Evolutionary conservation across 2,888 invertebrate genomes (phyloP), one percentile per base, ranked within the genome.

Genomic region (Acheta domesticus): DNA sequence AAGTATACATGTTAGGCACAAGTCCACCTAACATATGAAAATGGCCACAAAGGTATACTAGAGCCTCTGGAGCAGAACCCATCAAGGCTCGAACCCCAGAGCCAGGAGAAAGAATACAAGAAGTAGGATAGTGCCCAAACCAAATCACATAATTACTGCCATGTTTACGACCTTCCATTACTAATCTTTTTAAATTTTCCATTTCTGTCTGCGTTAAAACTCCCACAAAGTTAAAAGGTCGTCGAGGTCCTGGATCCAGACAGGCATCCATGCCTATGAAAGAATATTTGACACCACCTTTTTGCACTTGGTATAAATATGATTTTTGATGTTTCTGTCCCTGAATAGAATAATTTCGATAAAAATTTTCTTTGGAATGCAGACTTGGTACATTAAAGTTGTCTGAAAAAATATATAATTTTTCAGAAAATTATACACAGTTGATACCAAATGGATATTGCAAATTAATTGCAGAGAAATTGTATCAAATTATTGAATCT

Each of bases 41-140:
- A 88, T 97, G 97, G 0, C 97, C 97, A 87, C 96, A 96, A 36
- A 97, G 87, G 87, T 96, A 97, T 0, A 91, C 95, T 84, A 93
- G 89, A 78, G 93, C 92, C 79, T 89, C 89, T 76, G 87, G 86
- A 82, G 89, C 89, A 81, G 88, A 89, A 19, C 92, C 92, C 83
- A 92, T 91, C 62, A 93, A 84, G n/a, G 89, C 85, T 82, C 86
- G 87, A 49, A 90, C 88, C 1, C 88, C 86, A 79, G 89, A 88
- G 62, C 86, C 85, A 16, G 91, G 87, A 1, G 93, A 88, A 74
- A 95, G 86, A 83, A 97, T 94, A 83, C 94, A 93, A 8, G 96
- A 96, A 23, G 96, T 95, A 4, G 97, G 96, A 87, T 96, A 97
- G 86, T 97, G 97, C 2, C 96, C 96, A 88, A 96, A 97, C 91